These are phyloP conservation scores for Stichodactyla mertensii DNA, from an alignment of 64 coral and sea anemone species.

Conservation along the genomic window DNA sequence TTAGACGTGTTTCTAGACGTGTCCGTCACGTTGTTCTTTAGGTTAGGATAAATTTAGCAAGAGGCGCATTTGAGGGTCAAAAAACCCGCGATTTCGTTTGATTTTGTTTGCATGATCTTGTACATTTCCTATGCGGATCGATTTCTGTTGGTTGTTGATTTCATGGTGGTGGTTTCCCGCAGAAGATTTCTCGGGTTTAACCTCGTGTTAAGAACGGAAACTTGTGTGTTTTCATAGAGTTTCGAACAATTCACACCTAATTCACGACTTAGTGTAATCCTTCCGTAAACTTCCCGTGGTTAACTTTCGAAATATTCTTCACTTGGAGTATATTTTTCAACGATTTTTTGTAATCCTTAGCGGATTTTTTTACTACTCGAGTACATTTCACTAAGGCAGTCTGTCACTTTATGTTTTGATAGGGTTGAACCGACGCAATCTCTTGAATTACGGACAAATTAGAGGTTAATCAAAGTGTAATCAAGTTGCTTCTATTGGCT, in stretches of 20 bases:
- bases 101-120: not conserved
- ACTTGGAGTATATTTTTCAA: not conserved
- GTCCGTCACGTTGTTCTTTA: not conserved
- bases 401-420: not conserved
- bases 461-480: not conserved
- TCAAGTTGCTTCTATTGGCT: not conserved
- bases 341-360: not conserved
- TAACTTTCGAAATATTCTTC: constrained; percentile 19
- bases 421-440: not conserved
- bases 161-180: not conserved
- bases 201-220: not conserved
- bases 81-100: not conserved
- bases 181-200: not conserved
- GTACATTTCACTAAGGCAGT: not conserved
- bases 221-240: not conserved
- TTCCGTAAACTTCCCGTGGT: constrained; percentile 3
- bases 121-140: not conserved
- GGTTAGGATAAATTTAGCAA: not conserved
- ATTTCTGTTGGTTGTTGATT: not conserved
- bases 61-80: not conserved
- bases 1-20: not conserved
- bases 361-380: not conserved
- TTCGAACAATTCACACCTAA: not conserved
- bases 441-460: not conserved
- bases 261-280: constrained; percentile 13